A percentile compares a stretch with the other conserved stretches of the same genome.
Evolutionary conservation across 2,888 invertebrate genomes (phyloP).

Genomic region (Tachina fera): DNA sequence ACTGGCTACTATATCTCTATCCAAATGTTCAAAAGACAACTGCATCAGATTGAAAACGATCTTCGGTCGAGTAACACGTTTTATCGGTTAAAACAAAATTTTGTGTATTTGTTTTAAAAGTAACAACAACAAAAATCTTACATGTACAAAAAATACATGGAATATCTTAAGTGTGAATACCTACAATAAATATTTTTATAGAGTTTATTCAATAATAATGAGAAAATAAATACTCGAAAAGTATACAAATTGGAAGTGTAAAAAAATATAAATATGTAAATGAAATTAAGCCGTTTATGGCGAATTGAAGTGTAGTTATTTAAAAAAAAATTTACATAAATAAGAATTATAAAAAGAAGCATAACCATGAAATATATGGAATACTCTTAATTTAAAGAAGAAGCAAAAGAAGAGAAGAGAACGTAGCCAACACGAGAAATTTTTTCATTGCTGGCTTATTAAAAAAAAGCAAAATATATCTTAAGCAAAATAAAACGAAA

Average conservation of each 20-base stretch:
- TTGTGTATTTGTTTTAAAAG: slow-evolving; percentile 31
- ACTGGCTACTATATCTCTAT: slow-evolving; percentile 55
- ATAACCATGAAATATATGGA: slow-evolving; percentile 32
- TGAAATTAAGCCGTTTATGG: neutral
- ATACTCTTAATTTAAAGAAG: slow-evolving; percentile 49
- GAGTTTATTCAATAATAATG: neutral
- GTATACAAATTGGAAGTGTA: slow-evolving; percentile 8
- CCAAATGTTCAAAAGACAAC: slow-evolving; percentile 51
- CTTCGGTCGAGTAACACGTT: slow-evolving; percentile 78
- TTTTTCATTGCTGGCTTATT: slow-evolving; percentile 25
- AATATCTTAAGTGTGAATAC: slow-evolving; percentile 22
- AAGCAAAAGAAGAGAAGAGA: slow-evolving; percentile 48
- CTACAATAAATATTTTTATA: slow-evolving; percentile 20
- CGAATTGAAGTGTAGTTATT: slow-evolving; percentile 6
- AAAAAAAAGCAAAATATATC: slow-evolving; percentile 44
- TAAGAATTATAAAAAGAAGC: slow-evolving; percentile 39
- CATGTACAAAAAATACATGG: slow-evolving; percentile 7
- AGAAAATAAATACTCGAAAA: slow-evolving; percentile 43
- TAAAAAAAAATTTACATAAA: slow-evolving; percentile 16
- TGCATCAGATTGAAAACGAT: slow-evolving; percentile 80
- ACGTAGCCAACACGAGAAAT: slow-evolving; percentile 43
- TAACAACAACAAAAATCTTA: slow-evolving; percentile 24
- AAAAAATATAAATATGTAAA: neutral
- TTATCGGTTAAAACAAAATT: slow-evolving; percentile 64
- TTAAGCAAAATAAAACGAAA: slow-evolving; percentile 45